A percentile compares a stretch with the other conserved stretches of the same genome.
These are phyloP conservation scores for Oxycera nigricornis DNA, from an alignment of 2,888 invertebrate species.

Conservation along the genomic window DNA sequence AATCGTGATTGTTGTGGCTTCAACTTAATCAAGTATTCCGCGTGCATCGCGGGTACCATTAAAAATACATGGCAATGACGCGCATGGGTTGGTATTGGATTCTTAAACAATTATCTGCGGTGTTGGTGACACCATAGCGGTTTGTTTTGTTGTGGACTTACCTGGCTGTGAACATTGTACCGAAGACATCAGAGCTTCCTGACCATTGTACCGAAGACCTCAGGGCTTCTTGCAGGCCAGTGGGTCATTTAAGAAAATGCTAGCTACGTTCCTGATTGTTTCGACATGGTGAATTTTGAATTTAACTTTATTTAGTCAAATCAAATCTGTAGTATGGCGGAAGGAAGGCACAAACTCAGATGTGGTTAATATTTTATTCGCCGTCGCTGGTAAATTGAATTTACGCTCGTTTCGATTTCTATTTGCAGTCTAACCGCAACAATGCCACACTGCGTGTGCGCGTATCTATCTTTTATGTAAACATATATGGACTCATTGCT, in stretches of 20 bases:
- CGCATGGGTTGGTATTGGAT: neutral
- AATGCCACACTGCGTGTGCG: neutral
- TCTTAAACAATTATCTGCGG: conserved; percentile 9
- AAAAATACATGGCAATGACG: neutral
- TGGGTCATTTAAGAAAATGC: too few species aligned
- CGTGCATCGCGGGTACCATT: neutral
- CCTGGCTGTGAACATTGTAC: neutral
- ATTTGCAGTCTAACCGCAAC: conserved; percentile 27
- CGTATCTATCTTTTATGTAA: neutral
- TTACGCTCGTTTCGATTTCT: conserved; percentile 8
- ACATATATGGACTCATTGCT: conserved; percentile 19
- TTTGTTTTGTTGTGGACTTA: conserved; percentile 4
- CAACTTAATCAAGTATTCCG: conserved; percentile 9
- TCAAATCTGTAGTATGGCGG: neutral
- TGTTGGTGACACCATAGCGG: conserved; percentile 12
- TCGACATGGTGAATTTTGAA: too few species aligned
- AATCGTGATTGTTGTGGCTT: neutral
- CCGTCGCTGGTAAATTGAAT: conserved; percentile 1
- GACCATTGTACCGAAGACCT: too few species aligned
- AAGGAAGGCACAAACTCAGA: neutral
- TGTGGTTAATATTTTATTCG: neutral
- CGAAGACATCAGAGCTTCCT: too few species aligned
- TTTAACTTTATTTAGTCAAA: too few species aligned
- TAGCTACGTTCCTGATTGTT: too few species aligned
- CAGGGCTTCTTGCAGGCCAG: too few species aligned